A percentile compares a stretch with the other conserved stretches of the same genome.
Evolutionary conservation across 2,113 vertebrate species (phyloP).

Genomic region (Talpa occidentalis): DNA sequence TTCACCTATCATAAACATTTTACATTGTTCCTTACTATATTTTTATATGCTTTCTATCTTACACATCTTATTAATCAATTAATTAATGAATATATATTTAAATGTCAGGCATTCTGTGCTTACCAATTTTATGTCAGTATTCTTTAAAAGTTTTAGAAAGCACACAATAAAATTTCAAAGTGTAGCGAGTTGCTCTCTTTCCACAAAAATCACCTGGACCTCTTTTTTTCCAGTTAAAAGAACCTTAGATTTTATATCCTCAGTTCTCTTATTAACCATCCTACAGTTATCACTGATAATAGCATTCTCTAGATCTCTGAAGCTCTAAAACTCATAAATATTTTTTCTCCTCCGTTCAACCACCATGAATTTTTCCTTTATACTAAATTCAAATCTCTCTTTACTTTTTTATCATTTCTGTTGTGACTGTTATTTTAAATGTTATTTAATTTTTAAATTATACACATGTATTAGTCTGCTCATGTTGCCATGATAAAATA

Average conservation of each 20-base stretch:
- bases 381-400: background rate
- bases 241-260: background rate
- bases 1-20: background rate
- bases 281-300: background rate
- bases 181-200: background rate
- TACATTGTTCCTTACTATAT: background rate
- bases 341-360: background rate
- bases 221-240: background rate
- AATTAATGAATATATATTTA: background rate
- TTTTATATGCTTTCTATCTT: background rate
- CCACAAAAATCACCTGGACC: background rate
- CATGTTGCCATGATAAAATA: background rate
- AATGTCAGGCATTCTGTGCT: background rate
- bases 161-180: background rate
- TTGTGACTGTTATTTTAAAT: background rate
- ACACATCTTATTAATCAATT: background rate
- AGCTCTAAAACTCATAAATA: background rate
- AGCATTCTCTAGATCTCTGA: background rate
- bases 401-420: background rate
- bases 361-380: background rate
- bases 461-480: background rate
- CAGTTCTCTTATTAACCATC: background rate
- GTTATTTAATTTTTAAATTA: background rate
- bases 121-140: slow-evolving; percentile 2
- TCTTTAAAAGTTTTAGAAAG: slow-evolving; percentile 10